These are phyloP conservation scores for Anoplopoma fimbria DNA, from an alignment of 2,113 vertebrate species.

Conservation along the genomic window DNA sequence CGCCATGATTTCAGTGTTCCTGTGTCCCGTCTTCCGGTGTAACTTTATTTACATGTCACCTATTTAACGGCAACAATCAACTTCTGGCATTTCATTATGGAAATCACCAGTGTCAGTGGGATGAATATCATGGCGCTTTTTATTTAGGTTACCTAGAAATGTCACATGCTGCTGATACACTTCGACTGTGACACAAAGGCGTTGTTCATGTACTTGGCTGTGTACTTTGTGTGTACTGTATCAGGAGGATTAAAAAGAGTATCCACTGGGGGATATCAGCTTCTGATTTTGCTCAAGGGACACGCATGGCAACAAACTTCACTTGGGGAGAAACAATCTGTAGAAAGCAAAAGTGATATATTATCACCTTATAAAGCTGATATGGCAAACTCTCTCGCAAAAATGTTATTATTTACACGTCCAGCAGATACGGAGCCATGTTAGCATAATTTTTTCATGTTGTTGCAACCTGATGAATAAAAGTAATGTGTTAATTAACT, in stretches of 20 bases:
- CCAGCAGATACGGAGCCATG: not conserved
- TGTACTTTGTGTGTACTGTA: not conserved
- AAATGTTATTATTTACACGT: not conserved
- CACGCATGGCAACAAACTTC: not conserved
- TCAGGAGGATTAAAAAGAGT: not conserved
- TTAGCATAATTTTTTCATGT: not conserved
- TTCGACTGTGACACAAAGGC: not conserved
- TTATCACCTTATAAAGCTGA: too few species aligned
- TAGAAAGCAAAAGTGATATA: not conserved
- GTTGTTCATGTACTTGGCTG: not conserved
- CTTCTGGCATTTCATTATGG: conserved; percentile 27
- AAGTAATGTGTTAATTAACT: not conserved
- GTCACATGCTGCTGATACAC: conserved; percentile 16
- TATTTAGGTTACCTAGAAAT: conserved; percentile 41
- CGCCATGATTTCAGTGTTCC: conserved; percentile 27
- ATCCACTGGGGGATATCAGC: not conserved
- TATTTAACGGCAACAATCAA: conserved; percentile 47
- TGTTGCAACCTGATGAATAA: not conserved
- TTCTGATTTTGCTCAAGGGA: not conserved
- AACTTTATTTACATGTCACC: conserved; percentile 8
- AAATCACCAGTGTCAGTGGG: conserved; percentile 35
- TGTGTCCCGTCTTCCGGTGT: conserved; percentile 13
- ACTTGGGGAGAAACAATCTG: not conserved
- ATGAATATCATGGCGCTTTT: conserved; percentile 20
- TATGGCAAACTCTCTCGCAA: not conserved